A percentile compares a stretch with the other conserved stretches of the same genome.
Evolutionary conservation across 2,888 invertebrate genomes (phyloP).

Genomic region (Syritta pipiens): DNA sequence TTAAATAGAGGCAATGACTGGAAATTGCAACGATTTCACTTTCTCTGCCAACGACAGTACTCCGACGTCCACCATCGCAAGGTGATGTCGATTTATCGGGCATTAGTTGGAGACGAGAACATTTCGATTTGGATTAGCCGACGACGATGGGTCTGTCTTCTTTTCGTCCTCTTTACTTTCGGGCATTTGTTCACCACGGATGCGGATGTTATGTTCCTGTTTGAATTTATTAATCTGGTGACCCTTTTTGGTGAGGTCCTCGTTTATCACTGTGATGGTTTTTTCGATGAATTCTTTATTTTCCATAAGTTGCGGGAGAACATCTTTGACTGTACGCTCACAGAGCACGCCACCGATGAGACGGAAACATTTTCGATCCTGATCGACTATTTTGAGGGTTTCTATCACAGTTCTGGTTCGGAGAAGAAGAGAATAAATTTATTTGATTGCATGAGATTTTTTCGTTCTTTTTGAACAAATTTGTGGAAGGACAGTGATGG

Average conservation of each 20-base stretch:
- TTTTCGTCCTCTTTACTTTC: slow-evolving; percentile 77
- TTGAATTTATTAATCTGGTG: slow-evolving; percentile 94
- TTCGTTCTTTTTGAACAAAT: too few relatives aligned
- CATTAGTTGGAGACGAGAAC: slow-evolving; percentile 80
- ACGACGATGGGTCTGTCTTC: slow-evolving; percentile 74
- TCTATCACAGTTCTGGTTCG: slow-evolving; percentile 98
- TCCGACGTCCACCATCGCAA: neutral
- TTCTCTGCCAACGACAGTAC: slow-evolving; percentile 13
- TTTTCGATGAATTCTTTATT: slow-evolving; percentile 90
- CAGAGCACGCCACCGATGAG: slow-evolving; percentile 96
- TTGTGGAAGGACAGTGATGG: neutral
- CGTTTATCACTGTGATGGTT: slow-evolving; percentile 88
- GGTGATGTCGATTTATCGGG: neutral
- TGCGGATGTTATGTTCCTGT: slow-evolving; percentile 92
- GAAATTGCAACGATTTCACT: slow-evolving; percentile 48
- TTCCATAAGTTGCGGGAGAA: slow-evolving; percentile 89
- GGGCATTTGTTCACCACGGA: slow-evolving; percentile 84
- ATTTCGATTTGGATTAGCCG: slow-evolving; percentile 79
- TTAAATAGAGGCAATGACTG: slow-evolving; percentile 57
- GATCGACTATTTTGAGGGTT: slow-evolving; percentile 91
- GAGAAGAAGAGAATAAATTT: slow-evolving; percentile 68
- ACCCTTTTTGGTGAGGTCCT: slow-evolving; percentile 92
- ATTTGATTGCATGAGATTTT: slow-evolving; percentile 1
- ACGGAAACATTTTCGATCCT: slow-evolving; percentile 92
- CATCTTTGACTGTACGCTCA: slow-evolving; percentile 94